Evolutionary conservation across 1,140 invertebrate species (phyloP).

Genomic region (Apis cerana): DNA sequence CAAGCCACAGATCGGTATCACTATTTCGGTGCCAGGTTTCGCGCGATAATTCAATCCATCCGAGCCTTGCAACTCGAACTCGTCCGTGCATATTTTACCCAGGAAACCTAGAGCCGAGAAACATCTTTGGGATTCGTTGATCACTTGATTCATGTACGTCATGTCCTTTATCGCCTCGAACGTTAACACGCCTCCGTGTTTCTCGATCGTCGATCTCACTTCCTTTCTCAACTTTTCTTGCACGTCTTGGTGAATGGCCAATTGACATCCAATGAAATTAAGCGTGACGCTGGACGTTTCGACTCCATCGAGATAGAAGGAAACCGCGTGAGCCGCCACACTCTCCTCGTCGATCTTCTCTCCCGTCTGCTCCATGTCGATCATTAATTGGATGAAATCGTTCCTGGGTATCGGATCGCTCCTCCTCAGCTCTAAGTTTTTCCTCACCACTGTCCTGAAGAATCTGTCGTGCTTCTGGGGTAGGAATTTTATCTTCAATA

Average conservation of each 20-base stretch:
- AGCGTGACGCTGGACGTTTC: constrained; percentile 52
- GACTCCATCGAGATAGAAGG: constrained; percentile 60
- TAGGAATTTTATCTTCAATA: constrained; percentile 32
- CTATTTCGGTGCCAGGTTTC: constrained; percentile 62
- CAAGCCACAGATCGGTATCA: constrained; percentile 76
- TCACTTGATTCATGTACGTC: constrained; percentile 63
- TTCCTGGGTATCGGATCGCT: constrained; percentile 27
- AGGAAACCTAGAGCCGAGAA: constrained; percentile 19
- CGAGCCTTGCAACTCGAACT: constrained; percentile 52
- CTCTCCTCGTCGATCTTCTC: constrained; percentile 38
- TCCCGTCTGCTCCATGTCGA: constrained; percentile 49
- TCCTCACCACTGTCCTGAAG: constrained; percentile 48
- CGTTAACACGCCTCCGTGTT: constrained; percentile 50
- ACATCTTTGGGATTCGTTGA: constrained; percentile 61
- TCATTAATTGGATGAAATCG: constrained; percentile 66
- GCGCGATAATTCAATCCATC: constrained; percentile 59
- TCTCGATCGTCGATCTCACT: constrained; percentile 19
- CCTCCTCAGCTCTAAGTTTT: constrained; percentile 37
- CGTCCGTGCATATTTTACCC: constrained; percentile 55
- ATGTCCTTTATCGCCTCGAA: constrained; percentile 61
- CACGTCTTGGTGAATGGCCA: constrained; percentile 35
- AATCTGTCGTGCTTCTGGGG: constrained; percentile 24
- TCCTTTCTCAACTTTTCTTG: constrained; percentile 60
- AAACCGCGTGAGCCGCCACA: constrained; percentile 36
- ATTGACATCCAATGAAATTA: constrained; percentile 13